Evolutionary conservation across 2,113 vertebrate species (phyloP), one percentile per base, ranked within the genome.

Genomic region (Isichthys henryi): DNA sequence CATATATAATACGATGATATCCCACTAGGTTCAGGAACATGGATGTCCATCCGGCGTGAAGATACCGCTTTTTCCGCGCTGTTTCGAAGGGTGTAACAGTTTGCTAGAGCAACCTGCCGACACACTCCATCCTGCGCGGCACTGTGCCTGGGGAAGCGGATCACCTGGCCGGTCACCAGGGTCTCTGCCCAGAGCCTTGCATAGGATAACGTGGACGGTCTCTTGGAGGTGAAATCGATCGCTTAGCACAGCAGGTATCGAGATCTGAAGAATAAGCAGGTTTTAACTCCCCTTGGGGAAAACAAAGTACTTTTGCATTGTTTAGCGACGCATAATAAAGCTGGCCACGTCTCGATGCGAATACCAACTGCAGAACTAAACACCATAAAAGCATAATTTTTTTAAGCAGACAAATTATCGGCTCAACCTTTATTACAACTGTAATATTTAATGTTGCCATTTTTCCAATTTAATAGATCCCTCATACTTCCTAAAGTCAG

Each of bases 151-250:
- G 66, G 50, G 50, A 88, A 15, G 2, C 13, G 13, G 21, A 88
- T 56, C 89, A n/a, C 1, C 49, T 39, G n/a, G 23, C 46, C 17
- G 31, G n/a, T 84, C 87, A 27, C 39, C 50, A 5, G 52, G 88
- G 45, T 87, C 88, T 90, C 90, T 48, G 84, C 62, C 88, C 88
- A 88, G 46, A 19, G 31, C 62, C 88, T 66, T 89, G 53, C 53
- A 91, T 89, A 90, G 86, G 91, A 89, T 53, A 43, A 83, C 89
- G 90, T 56, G 90, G 88, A 88, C 88, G 5, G 17, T 86, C 45
- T 88, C 89, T 90, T 86, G 83, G 62, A 87, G 88, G 85, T 90
- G 91, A 91, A 92, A 92, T 91, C 90, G 89, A 91, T 88, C 31
- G 45, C 70, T 90, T 89, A 88, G 58, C n/a, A 23, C 88, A 82